These are phyloP conservation scores for Diplodus sargus DNA, from an alignment of 2,797 vertebrate species.

Conservation along the genomic window DNA sequence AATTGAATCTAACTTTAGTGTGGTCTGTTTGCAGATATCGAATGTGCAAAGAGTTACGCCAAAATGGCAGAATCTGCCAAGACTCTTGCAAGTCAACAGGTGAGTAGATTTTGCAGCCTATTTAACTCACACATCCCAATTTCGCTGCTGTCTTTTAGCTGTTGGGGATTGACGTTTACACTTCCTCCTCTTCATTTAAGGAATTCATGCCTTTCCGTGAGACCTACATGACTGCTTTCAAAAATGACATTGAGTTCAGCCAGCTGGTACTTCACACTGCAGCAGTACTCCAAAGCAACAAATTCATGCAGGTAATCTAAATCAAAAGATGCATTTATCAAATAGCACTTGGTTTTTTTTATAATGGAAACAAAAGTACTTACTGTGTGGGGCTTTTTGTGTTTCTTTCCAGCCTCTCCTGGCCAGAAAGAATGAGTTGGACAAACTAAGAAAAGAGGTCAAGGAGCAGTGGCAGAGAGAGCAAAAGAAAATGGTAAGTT, in stretches of 20 bases:
- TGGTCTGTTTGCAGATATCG: slow-evolving; percentile 87
- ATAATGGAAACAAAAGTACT: slow-evolving; percentile 5
- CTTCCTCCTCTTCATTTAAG: slow-evolving; percentile 69
- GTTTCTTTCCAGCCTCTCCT: slow-evolving; percentile 89
- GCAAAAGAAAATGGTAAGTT: slow-evolving; percentile 96
- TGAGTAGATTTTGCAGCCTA: slow-evolving; percentile 63
- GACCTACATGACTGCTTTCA: slow-evolving; percentile 92
- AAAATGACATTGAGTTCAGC: slow-evolving; percentile 93
- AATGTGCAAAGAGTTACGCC: slow-evolving; percentile 92
- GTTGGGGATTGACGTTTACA: not conserved
- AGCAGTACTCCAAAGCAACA: slow-evolving; percentile 93
- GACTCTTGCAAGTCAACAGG: slow-evolving; percentile 91
- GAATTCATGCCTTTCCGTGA: slow-evolving; percentile 96
- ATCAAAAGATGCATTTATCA: not conserved
- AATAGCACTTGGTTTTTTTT: not conserved
- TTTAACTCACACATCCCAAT: not conserved
- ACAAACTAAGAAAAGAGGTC: slow-evolving; percentile 96
- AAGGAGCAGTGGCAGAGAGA: slow-evolving; percentile 98
- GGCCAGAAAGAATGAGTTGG: slow-evolving; percentile 94
- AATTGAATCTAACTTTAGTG: not conserved
- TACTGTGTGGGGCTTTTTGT: slow-evolving; percentile 16
- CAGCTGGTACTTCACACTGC: slow-evolving; percentile 92
- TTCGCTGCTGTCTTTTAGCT: not conserved
- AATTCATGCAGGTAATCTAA: slow-evolving; percentile 92
- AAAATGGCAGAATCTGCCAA: slow-evolving; percentile 97